Evolutionary conservation across 2,888 invertebrate species (phyloP).

Genomic region (Eueremaeus valkanovi): DNA sequence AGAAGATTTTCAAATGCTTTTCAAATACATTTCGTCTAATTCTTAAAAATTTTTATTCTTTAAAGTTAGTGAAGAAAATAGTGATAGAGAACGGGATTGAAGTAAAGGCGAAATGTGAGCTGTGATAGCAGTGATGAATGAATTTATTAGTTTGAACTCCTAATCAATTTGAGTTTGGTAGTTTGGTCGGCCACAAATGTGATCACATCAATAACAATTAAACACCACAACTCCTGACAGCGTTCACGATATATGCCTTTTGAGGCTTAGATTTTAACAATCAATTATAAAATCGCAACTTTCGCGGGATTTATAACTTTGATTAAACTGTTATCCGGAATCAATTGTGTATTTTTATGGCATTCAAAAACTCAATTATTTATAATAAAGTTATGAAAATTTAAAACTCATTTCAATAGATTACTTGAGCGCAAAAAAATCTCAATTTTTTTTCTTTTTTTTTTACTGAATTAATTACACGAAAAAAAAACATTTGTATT

Average conservation of each 20-base stretch:
- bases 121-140: neutral
- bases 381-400: constrained; percentile 18
- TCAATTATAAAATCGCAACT: constrained; percentile 8
- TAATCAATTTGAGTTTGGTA: neutral
- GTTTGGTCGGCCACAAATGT: neutral
- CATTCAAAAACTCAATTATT: neutral
- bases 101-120: too few relatives aligned
- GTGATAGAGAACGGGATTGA: too few relatives aligned
- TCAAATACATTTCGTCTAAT: too few relatives aligned
- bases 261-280: neutral
- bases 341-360: neutral
- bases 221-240: constrained; percentile 24
- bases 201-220: constrained; percentile 18
- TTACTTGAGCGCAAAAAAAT: neutral
- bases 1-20: too few relatives aligned
- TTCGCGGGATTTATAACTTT: neutral
- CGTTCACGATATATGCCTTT: neutral
- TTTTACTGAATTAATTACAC: neutral
- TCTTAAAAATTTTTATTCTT: too few relatives aligned
- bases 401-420: neutral
- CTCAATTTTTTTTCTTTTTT: neutral
- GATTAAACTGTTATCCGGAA: neutral
- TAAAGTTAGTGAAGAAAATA: too few relatives aligned
- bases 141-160: neutral
- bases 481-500: neutral